Percentiles rank a stretch among this genome's conserved stretches.
Conservation (phyloP, 23 tunicate genomes). For the Oikopleura vanhoeffeni region DNA sequence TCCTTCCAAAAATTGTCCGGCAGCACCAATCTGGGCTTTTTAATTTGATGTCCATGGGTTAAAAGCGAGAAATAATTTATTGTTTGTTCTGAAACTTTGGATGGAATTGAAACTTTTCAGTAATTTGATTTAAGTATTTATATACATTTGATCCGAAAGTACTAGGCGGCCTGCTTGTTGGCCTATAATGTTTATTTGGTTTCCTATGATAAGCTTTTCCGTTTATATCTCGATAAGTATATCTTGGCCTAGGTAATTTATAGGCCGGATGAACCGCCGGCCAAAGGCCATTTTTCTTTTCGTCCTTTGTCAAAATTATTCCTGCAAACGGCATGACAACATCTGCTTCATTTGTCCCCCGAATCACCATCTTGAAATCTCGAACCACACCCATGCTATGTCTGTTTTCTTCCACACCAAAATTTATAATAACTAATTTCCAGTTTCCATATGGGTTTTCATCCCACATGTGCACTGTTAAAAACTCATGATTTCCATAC, state of each 20-base stretch:
- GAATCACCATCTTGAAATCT: not conserved
- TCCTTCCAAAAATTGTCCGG: too few relatives aligned
- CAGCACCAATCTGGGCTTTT: too few relatives aligned
- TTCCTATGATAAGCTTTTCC: not conserved
- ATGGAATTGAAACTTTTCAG: too few relatives aligned
- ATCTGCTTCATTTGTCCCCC: not conserved
- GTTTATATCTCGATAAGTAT: not conserved
- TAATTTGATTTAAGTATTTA: too few relatives aligned
- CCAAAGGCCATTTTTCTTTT: not conserved
- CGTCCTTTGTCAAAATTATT: not conserved
- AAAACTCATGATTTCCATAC: not conserved
- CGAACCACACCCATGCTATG: not conserved
- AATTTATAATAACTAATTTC: not conserved
- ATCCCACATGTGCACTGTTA: conserved; percentile 15
- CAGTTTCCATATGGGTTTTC: not conserved
- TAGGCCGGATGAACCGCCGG: not conserved
- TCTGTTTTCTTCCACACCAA: not conserved
- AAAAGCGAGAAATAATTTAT: too few relatives aligned
- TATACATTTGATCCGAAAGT: too few relatives aligned
- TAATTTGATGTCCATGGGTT: too few relatives aligned
- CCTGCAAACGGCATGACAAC: not conserved
- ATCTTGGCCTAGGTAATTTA: not conserved
- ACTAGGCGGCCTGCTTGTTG: too few relatives aligned
- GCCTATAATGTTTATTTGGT: too few relatives aligned
- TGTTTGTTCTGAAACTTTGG: too few relatives aligned